Conservation (phyloP, 2,888 invertebrate genomes). For the Graphium colonna region DNA sequence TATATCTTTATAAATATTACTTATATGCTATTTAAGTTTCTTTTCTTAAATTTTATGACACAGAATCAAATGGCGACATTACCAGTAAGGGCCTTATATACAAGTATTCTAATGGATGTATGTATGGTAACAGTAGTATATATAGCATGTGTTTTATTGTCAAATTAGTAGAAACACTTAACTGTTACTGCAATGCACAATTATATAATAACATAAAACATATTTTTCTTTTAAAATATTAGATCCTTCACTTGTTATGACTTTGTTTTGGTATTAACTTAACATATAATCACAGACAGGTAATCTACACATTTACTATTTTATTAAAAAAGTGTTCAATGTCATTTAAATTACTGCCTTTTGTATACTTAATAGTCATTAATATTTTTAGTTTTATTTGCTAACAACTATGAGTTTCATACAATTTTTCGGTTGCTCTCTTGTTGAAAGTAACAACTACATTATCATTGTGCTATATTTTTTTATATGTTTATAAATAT, state of each 20-base stretch:
- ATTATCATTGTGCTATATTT: too few species aligned
- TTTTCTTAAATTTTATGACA: constrained; percentile 45
- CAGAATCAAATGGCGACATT: constrained; percentile 71
- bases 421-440: too few species aligned
- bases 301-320: too few species aligned
- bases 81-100: constrained; percentile 71
- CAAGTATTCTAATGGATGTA: constrained; percentile 75
- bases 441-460: too few species aligned
- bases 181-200: constrained; percentile 21
- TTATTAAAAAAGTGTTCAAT: too few species aligned
- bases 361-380: too few species aligned
- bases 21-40: constrained; percentile 7
- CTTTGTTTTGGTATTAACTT: constrained; percentile 12
- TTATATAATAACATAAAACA: background rate
- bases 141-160: constrained; percentile 20
- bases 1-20: background rate
- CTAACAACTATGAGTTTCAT: too few species aligned
- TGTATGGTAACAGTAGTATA: constrained; percentile 42
- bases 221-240: background rate
- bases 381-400: too few species aligned
- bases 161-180: constrained; percentile 6
- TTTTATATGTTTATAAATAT: too few species aligned
- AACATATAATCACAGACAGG: too few species aligned
- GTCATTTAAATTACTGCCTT: too few species aligned
- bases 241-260: background rate